phyloP scores from a whole-genome alignment of 2,888 invertebrate genomes.

The Netelia melanura region DNA sequence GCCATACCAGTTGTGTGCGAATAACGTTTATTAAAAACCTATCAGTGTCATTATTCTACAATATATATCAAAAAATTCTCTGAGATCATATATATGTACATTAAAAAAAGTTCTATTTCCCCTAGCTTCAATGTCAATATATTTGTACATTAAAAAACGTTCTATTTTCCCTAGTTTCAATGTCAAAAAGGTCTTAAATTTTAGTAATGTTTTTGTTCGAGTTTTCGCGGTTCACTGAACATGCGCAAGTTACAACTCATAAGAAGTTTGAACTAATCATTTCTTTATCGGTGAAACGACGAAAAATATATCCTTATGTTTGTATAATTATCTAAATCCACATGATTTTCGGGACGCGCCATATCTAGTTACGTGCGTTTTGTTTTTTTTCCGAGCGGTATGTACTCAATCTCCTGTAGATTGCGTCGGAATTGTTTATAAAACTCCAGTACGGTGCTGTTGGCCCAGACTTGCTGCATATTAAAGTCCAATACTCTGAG shows the following conservation, averaged over 20 bases:
- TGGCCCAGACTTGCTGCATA: slow-evolving; percentile 94
- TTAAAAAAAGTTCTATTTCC: no score
- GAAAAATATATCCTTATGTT: not conserved
- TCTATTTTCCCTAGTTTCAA: no score
- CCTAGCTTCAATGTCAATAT: no score
- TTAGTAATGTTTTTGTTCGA: not conserved
- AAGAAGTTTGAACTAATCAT: no score
- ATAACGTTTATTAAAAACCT: not conserved
- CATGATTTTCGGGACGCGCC: not conserved
- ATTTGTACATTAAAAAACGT: no score
- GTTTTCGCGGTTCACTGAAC: not conserved
- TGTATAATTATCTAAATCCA: not conserved
- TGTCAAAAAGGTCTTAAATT: no score
- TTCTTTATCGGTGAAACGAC: not conserved
- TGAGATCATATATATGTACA: no score
- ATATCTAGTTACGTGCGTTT: slow-evolving; percentile 54
- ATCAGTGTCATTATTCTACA: not conserved
- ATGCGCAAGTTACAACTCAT: not conserved
- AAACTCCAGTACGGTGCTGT: slow-evolving; percentile 93
- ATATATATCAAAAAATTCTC: no score
- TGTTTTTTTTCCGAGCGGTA: slow-evolving; percentile 86
- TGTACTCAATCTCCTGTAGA: slow-evolving; percentile 88
- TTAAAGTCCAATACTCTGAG: slow-evolving; percentile 95
- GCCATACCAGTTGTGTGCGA: not conserved
- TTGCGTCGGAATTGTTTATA: slow-evolving; percentile 90